Conservation (phyloP, 37 sponge, comb jelly and placozoan genomes). For the Amphimedon queenslandica region DNA sequence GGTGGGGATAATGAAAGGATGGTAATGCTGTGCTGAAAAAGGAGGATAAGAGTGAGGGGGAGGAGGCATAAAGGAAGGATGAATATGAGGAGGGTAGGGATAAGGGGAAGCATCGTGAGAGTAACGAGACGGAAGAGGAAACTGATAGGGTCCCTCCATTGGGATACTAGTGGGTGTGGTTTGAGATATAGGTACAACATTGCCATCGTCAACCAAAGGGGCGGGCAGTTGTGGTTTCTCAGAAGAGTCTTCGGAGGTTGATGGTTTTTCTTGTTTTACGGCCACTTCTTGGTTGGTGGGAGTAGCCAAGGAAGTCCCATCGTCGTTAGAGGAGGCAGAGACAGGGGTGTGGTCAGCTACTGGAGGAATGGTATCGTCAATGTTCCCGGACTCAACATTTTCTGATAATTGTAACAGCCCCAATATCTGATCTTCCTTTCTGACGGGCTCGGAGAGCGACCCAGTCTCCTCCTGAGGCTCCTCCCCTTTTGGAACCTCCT, state of each 20-base stretch:
- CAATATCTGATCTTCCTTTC: neutral
- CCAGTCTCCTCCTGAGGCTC: neutral
- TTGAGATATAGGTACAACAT: no score
- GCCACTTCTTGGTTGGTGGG: no score
- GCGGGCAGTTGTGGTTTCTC: no score
- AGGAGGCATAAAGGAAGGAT: neutral
- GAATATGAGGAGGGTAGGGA: slow-evolving; percentile 16
- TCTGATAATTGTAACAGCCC: neutral
- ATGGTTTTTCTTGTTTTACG: no score
- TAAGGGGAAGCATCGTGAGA: neutral
- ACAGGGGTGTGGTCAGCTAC: no score
- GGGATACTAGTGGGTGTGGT: no score
- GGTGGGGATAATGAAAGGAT: neutral
- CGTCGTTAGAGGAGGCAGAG: no score
- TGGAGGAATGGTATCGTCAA: neutral
- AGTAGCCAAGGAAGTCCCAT: no score
- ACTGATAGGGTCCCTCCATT: no score
- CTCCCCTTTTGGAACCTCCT: neutral
- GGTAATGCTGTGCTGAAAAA: neutral
- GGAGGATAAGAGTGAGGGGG: slow-evolving; percentile 11
- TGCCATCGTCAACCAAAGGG: no score
- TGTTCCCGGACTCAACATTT: neutral
- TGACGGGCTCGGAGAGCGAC: neutral
- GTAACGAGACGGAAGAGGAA: neutral
- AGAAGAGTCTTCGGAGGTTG: no score